Evolutionary conservation across 2,888 invertebrate genomes (phyloP).

Genomic region (Anoncus sp.): DNA sequence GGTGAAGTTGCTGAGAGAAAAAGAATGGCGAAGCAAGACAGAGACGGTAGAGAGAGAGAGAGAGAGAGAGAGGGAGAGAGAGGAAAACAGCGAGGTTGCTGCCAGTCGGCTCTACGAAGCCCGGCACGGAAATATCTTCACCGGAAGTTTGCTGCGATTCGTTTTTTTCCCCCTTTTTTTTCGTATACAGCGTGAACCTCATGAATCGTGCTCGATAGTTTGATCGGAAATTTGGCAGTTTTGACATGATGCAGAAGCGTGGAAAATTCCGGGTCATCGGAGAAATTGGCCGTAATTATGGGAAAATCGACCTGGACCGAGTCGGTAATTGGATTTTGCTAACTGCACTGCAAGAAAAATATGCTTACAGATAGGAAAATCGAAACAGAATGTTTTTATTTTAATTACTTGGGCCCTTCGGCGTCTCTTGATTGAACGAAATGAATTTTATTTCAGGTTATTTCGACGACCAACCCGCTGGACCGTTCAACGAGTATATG

Average conservation of each 20-base stretch:
- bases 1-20: slow-evolving; percentile 35
- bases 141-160: slow-evolving; percentile 32
- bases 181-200: background rate
- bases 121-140: slow-evolving; percentile 17
- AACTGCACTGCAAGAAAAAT: background rate
- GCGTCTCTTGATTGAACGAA: background rate
- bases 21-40: slow-evolving; percentile 29
- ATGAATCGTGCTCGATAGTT: background rate
- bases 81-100: slow-evolving; percentile 4
- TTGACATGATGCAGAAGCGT: slow-evolving; percentile 32
- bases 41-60: too few relatives aligned
- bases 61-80: too few relatives aligned
- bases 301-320: slow-evolving; percentile 75
- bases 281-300: slow-evolving; percentile 70
- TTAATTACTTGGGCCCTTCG: background rate
- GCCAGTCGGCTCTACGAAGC: background rate
- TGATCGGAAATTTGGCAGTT: background rate
- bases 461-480: slow-evolving; percentile 72
- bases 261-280: slow-evolving; percentile 32
- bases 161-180: background rate
- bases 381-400: background rate
- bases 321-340: slow-evolving; percentile 69
- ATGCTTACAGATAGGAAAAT: background rate
- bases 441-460: slow-evolving; percentile 68
- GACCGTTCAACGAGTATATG: slow-evolving; percentile 69